Evolutionary conservation across 2,797 vertebrate species (phyloP), one percentile per base, ranked within the genome.

Genomic region (Lophura swinhoii): DNA sequence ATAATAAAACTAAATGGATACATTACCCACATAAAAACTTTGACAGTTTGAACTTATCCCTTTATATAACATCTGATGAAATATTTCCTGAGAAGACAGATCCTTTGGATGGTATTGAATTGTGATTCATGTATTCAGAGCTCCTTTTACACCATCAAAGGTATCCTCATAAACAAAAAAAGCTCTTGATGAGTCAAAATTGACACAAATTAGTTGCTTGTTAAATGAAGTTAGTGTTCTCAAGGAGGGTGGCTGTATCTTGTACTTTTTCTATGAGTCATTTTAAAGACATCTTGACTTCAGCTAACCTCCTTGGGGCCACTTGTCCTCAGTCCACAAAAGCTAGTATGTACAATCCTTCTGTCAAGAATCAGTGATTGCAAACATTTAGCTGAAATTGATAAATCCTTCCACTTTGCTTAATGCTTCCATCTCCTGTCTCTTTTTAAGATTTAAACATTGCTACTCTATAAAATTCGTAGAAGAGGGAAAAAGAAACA

Each of bases 71-170:
- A 82, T 86, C 64, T 87, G 39, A 74, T 82, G 44, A 43, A 62
- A 49, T 62, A 29, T 37, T 37, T 62, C 73, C 49, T 41, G 56
- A 37, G 58, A 60, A 22, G 44, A 37, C 29, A n/a, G 37, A 59
- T 82, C 31, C 24, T 91, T 93, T 87, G 62, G 26, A 88, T 82
- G 37, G 48, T 84, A 91, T 21, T 82, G 69, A 92, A 83, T 89
- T 81, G 5, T 84, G 72, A 92, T 92, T 95, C 33, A 70, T 75
- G 39, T 94, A 83, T 89, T 96, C 77, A 88, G 71, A 88, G 35
- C 31, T 13, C 21, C 77, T 87, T 94, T 85, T 81, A 85, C 28
- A 66, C 37, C 46, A 81, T 89, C 74, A 91, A 91, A 95, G 74
- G 35, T 63, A 84, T 78, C 29, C 29, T 83, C 23, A 44, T 70